Conservation (phyloP, 1,140 invertebrate genomes). For the Carcinoscorpius rotundicauda region DNA sequence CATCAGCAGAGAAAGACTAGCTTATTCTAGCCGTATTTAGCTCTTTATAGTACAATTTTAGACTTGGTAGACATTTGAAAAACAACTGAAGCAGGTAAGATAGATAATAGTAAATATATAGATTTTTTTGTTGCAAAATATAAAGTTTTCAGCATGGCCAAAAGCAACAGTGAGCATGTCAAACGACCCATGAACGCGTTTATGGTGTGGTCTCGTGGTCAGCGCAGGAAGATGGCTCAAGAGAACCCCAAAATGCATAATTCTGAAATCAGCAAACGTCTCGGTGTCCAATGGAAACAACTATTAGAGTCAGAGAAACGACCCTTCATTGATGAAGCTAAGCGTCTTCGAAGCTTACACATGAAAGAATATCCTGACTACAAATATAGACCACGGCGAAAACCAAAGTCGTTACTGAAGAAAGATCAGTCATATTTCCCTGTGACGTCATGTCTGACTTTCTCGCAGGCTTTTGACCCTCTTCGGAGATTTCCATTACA, state of each 20-base stretch:
- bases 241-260: slow-evolving; percentile 88
- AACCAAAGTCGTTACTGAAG: slow-evolving; percentile 38
- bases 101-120: too few relatives aligned
- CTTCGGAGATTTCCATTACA: too few relatives aligned
- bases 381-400: slow-evolving; percentile 89
- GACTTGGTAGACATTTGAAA: too few relatives aligned
- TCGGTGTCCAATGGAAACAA: slow-evolving; percentile 77
- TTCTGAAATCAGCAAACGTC: slow-evolving; percentile 81
- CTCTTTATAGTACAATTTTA: too few relatives aligned
- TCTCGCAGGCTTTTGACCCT: too few relatives aligned
- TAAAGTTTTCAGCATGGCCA: too few relatives aligned
- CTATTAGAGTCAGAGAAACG: slow-evolving; percentile 70
- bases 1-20: too few relatives aligned
- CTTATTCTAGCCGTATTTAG: too few relatives aligned
- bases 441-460: too few relatives aligned
- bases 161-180: slow-evolving; percentile 34
- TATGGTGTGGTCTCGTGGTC: slow-evolving; percentile 66
- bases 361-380: slow-evolving; percentile 93
- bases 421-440: too few relatives aligned
- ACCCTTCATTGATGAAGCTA: slow-evolving; percentile 87
- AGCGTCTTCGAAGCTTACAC: slow-evolving; percentile 73
- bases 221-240: slow-evolving; percentile 61
- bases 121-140: too few relatives aligned
- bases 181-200: slow-evolving; percentile 79
- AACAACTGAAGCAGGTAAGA: too few relatives aligned